These are phyloP conservation scores for Protobothrops flavoviridis DNA, from an alignment of 2,113 vertebrate species.

Conservation along the genomic window DNA sequence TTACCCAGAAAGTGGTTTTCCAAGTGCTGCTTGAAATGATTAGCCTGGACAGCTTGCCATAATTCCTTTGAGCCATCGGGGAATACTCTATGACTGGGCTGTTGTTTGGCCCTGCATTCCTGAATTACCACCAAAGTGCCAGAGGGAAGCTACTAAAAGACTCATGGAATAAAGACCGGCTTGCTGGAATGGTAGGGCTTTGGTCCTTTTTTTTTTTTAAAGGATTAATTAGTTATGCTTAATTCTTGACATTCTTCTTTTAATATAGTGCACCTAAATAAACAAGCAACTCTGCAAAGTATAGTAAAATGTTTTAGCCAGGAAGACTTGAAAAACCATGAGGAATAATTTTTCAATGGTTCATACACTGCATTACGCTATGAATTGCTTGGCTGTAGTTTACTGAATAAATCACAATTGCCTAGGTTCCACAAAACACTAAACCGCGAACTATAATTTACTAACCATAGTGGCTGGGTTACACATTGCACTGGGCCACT, in stretches of 20 bases:
- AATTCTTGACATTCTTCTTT: constrained; percentile 34
- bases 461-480: neutral
- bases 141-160: constrained; percentile 58
- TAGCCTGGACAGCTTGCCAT: constrained; percentile 70
- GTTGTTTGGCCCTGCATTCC: constrained; percentile 85
- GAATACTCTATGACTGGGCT: constrained; percentile 79
- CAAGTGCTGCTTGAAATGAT: constrained; percentile 73
- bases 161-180: constrained; percentile 52
- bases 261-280: constrained; percentile 6
- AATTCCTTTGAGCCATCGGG: constrained; percentile 68
- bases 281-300: constrained; percentile 53
- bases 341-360: neutral
- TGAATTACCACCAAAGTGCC: constrained; percentile 72
- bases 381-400: neutral
- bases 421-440: neutral
- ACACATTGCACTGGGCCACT: neutral
- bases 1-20: constrained; percentile 81
- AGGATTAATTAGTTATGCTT: constrained; percentile 29
- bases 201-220: constrained; percentile 23
- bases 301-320: constrained; percentile 53
- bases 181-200: constrained; percentile 41
- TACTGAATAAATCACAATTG: neutral
- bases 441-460: neutral
- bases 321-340: constrained; percentile 21
- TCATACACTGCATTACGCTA: neutral